phyloP scores from a whole-genome alignment of 2,888 invertebrate genomes.

The Machimus rusticus region DNA sequence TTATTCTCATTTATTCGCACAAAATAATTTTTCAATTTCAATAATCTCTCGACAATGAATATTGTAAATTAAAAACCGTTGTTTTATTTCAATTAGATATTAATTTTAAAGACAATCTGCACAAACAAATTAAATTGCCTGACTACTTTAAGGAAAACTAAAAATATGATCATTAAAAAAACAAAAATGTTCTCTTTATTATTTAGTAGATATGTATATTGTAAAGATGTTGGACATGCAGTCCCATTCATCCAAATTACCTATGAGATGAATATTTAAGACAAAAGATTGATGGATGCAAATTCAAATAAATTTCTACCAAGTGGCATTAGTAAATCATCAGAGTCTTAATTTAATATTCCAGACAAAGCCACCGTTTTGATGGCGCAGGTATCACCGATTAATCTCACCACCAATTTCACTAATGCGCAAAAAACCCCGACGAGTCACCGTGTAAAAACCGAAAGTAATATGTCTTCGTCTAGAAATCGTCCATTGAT shows the following conservation, averaged over 20 bases:
- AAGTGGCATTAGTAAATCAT: not conserved
- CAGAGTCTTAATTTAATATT: not conserved
- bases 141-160: no score
- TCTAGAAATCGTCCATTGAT: not conserved
- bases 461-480: conserved; percentile 5
- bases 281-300: not conserved
- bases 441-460: not conserved
- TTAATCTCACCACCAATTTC: conserved; percentile 18
- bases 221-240: not conserved
- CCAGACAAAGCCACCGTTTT: not conserved
- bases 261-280: not conserved
- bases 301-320: not conserved
- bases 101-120: no score
- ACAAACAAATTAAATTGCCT: no score
- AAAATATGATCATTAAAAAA: not conserved
- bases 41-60: no score
- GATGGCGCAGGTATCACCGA: not conserved
- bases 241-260: not conserved
- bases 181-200: not conserved
- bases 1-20: no score
- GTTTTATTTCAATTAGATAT: no score
- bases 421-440: not conserved
- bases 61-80: no score
- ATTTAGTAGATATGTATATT: not conserved
- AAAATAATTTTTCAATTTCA: no score